A percentile compares a stretch with the other conserved stretches of the same genome.
phyloP scores from a whole-genome alignment of 2,797 vertebrate species.

The Urophycis tenuis region DNA sequence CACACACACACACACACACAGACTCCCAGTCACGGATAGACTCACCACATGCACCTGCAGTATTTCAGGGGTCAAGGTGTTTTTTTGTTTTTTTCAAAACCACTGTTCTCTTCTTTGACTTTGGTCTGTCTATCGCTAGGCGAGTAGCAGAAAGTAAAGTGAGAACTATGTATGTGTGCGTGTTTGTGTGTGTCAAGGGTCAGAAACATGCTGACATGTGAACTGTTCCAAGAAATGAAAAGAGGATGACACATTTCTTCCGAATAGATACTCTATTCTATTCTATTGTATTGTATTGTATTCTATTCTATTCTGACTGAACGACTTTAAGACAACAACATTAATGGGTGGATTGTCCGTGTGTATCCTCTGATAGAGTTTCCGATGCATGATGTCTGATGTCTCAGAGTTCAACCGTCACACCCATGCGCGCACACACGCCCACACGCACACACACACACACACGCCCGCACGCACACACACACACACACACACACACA shows the following conservation, averaged over 20 bases:
- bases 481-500: conserved; percentile 13
- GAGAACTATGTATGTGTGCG: neutral
- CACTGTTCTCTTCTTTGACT: neutral
- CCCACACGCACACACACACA: conserved; percentile 15
- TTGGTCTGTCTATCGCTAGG: neutral
- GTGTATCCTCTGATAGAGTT: neutral
- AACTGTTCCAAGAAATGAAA: no score
- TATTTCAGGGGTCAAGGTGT: neutral
- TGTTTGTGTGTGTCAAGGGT: no score
- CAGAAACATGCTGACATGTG: no score
- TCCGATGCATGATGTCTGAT: neutral
- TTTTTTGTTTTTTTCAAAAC: neutral
- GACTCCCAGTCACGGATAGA: no score
- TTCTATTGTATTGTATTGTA: no score
- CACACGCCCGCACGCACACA: conserved; percentile 4
- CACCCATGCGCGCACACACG: neutral
- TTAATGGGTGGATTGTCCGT: no score
- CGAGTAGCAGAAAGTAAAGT: neutral
- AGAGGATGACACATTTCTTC: no score
- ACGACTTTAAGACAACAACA: no score
- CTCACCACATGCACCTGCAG: neutral
- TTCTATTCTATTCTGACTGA: no score
- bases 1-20: neutral
- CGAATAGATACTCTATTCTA: no score
- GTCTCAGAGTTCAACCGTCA: no score